Conservation (phyloP, 2,797 vertebrate species). For the Graptemys geographica region DNA sequence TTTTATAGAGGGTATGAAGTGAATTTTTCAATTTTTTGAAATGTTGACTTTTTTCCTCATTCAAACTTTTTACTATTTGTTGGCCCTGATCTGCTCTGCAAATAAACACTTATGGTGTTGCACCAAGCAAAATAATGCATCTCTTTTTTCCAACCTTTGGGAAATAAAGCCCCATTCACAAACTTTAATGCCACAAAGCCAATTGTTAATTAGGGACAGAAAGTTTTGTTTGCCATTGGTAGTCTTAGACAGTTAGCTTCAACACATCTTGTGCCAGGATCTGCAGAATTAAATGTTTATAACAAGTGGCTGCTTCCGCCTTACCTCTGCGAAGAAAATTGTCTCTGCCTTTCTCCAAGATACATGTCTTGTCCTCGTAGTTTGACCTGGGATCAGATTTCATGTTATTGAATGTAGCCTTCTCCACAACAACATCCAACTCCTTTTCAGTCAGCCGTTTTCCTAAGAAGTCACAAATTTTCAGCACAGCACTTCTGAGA, state of each 20-base stretch:
- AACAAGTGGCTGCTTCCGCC: background rate
- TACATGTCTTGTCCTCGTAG: slow-evolving; percentile 34
- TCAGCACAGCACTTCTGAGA: slow-evolving; percentile 67
- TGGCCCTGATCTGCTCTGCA: no score
- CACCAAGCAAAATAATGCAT: background rate
- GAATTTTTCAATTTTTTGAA: no score
- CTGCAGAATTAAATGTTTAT: background rate
- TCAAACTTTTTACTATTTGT: no score
- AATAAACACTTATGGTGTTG: no score
- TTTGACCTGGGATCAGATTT: slow-evolving; percentile 70
- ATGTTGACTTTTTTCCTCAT: no score
- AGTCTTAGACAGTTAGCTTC: background rate
- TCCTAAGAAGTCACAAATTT: slow-evolving; percentile 74
- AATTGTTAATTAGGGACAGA: background rate
- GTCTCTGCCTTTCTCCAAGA: background rate
- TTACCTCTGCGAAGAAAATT: background rate
- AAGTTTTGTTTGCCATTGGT: background rate
- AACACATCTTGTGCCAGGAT: background rate
- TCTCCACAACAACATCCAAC: slow-evolving; percentile 69
- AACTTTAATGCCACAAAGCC: background rate
- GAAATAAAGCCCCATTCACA: background rate
- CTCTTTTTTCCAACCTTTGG: background rate
- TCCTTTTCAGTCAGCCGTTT: slow-evolving; percentile 73
- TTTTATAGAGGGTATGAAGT: no score
- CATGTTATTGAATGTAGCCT: slow-evolving; percentile 70